Percentiles rank a stretch among this genome's conserved stretches.
These are phyloP conservation scores for Plebejus anna DNA, from an alignment of 2,888 invertebrate genomes.

Conservation along the genomic window DNA sequence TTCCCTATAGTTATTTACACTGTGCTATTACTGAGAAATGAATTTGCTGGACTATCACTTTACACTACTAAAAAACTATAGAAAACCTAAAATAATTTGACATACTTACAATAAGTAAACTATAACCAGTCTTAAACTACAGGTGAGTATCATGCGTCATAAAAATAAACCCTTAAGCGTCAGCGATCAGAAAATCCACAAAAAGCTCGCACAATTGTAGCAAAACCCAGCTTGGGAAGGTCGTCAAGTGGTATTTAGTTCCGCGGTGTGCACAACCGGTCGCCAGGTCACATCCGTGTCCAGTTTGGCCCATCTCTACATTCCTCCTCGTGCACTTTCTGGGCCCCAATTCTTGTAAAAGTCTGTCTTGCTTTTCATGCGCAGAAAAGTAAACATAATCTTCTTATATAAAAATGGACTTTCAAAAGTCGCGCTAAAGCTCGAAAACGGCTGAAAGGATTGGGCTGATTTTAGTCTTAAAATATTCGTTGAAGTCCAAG, in stretches of 20 bases:
- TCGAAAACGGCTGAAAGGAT: no score
- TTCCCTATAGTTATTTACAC: no score
- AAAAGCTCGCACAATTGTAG: constrained; percentile 1
- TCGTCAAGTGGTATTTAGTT: constrained; percentile 72
- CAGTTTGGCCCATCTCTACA: constrained; percentile 1
- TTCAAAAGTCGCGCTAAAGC: no score
- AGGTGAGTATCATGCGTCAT: neutral
- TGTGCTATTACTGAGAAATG: no score
- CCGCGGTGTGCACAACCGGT: constrained; percentile 63
- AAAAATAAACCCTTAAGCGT: neutral
- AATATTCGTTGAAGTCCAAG: no score
- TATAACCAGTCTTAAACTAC: neutral
- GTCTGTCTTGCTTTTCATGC: no score
- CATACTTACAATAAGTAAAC: neutral
- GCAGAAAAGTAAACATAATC: no score
- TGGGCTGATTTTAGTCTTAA: no score
- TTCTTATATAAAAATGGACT: no score
- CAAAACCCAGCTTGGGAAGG: constrained; percentile 50
- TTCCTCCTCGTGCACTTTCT: neutral
- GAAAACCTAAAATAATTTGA: neutral
- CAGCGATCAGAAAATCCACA: neutral
- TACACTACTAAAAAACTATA: no score
- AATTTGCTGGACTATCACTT: no score
- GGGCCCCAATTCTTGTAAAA: no score
- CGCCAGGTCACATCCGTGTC: neutral